Percentiles rank a stretch among this genome's conserved stretches.
These are phyloP conservation scores for Mungos mungo DNA, from an alignment of 2,113 vertebrate species.

Conservation along the genomic window DNA sequence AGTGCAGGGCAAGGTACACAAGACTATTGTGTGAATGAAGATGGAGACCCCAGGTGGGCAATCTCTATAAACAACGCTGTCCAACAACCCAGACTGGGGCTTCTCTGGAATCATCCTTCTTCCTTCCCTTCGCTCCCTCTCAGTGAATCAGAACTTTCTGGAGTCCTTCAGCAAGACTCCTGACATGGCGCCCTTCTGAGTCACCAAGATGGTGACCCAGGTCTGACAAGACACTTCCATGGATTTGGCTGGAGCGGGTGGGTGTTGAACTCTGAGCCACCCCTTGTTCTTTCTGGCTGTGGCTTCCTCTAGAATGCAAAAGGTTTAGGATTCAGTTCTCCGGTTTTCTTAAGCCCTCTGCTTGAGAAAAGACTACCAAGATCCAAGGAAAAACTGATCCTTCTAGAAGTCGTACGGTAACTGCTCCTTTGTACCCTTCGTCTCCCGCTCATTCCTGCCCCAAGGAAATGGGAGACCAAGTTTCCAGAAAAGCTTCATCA, in stretches of 20 bases:
- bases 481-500: not conserved
- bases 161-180: not conserved
- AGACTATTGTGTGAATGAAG: not conserved
- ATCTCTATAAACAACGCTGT: not conserved
- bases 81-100: too few relatives aligned
- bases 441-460: not conserved
- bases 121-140: not conserved
- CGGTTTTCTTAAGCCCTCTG: not conserved
- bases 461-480: not conserved
- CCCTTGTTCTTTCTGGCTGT: not conserved
- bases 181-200: not conserved
- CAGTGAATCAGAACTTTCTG: not conserved
- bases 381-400: not conserved
- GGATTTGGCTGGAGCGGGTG: not conserved
- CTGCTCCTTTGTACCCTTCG: fast-evolving
- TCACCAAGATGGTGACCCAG: not conserved
- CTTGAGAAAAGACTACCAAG: not conserved
- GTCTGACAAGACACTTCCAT: not conserved
- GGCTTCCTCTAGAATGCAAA: not conserved
- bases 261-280: not conserved
- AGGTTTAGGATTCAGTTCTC: not conserved
- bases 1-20: not conserved
- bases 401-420: not conserved
- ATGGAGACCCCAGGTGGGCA: not conserved
- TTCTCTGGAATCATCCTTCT: not conserved